Evolutionary conservation across 2,797 vertebrate species (phyloP).

Genomic region (Enteromius unitaeniatus): DNA sequence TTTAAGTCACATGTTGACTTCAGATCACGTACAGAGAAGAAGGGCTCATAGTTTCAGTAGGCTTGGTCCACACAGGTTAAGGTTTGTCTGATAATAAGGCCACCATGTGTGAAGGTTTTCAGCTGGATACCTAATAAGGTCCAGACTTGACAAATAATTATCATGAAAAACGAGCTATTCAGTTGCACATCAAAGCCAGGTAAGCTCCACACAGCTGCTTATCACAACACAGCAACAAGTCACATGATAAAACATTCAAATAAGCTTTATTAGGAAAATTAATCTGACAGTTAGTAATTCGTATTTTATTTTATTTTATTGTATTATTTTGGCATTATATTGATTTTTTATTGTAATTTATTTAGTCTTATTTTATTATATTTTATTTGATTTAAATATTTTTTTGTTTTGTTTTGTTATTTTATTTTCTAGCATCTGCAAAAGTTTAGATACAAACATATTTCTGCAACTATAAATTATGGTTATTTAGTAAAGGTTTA

Average conservation of each 20-base stretch:
- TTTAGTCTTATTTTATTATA: not conserved
- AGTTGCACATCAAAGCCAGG: conserved; percentile 37
- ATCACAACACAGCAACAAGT: not conserved
- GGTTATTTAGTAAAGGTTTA: not conserved
- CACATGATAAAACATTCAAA: not conserved
- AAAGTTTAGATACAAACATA: not conserved
- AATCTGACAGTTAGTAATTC: not conserved
- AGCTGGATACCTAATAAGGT: conserved; percentile 37
- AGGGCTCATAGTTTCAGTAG: not conserved
- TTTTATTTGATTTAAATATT: not conserved
- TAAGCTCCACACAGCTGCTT: conserved; percentile 7
- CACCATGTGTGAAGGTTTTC: conserved; percentile 37
- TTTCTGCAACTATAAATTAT: conserved; percentile 5
- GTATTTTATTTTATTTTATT: not conserved
- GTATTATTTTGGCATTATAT: not conserved
- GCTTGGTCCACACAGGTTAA: conserved; percentile 5
- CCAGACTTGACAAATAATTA: conserved; percentile 47
- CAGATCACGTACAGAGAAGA: conserved; percentile 10
- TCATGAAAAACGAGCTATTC: conserved; percentile 44
- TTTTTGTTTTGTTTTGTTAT: not conserved
- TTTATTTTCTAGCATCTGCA: conserved; percentile 4
- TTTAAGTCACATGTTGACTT: conserved; percentile 25
- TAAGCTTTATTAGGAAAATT: not conserved
- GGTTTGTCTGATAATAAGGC: conserved; percentile 32
- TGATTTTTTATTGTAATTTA: not conserved